phyloP scores from a whole-genome alignment of 2,797 vertebrate species.

The Propithecus deckenii region DNA sequence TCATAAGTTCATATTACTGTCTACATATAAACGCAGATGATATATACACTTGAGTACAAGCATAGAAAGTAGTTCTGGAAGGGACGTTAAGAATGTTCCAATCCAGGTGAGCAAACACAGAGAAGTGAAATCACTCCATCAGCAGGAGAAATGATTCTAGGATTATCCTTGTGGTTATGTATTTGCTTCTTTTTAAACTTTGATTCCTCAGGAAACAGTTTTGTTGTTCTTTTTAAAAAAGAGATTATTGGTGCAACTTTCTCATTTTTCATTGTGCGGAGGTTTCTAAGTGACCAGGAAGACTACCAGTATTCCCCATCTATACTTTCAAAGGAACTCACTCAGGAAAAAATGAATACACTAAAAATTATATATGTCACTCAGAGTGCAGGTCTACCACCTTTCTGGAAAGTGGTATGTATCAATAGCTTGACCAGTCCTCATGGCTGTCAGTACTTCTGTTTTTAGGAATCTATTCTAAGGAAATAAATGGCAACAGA shows the following conservation, averaged over 20 bases:
- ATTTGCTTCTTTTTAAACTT: slow-evolving; percentile 24
- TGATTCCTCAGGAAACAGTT: neutral
- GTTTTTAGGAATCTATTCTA: neutral
- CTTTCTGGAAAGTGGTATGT: neutral
- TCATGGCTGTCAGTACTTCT: neutral
- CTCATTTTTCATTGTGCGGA: neutral
- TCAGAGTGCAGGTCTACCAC: neutral
- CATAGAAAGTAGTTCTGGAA: neutral
- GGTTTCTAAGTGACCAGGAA: slow-evolving; percentile 15
- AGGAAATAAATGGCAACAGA: slow-evolving; percentile 5
- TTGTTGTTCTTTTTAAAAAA: neutral
- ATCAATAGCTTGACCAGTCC: neutral
- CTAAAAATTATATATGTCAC: neutral
- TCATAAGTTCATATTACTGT: slow-evolving; percentile 45
- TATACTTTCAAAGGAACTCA: slow-evolving; percentile 19
- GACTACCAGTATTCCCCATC: neutral
- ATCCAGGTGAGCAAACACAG: neutral
- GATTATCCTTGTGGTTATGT: neutral
- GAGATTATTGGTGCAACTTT: neutral
- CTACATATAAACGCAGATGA: neutral
- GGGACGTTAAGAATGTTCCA: neutral
- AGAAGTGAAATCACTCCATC: neutral
- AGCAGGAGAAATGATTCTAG: neutral
- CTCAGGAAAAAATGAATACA: neutral
- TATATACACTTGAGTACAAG: neutral